These are phyloP conservation scores for Teleogryllus oceanicus DNA, from an alignment of 2,888 invertebrate genomes.

Conservation along the genomic window DNA sequence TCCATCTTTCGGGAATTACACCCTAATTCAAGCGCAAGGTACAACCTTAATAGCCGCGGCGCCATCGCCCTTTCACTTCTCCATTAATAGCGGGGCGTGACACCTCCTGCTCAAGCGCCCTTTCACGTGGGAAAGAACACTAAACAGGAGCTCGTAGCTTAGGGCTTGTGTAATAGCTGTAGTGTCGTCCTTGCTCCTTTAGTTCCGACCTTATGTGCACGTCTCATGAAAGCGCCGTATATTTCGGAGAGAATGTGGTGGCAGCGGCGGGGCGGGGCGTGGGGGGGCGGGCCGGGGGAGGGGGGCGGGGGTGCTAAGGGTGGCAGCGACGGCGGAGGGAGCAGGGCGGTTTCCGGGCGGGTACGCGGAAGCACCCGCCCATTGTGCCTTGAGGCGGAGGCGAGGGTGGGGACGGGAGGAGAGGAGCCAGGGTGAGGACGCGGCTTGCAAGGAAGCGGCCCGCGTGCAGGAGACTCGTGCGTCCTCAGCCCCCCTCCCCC, in stretches of 20 bases:
- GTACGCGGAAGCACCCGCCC: too few species aligned
- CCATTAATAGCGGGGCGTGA: not conserved
- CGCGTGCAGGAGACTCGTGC: too few species aligned
- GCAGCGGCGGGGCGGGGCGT: not conserved
- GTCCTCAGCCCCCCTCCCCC: too few species aligned
- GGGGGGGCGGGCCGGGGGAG: fast-evolving
- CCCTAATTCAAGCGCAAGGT: not conserved
- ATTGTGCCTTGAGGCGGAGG: too few species aligned
- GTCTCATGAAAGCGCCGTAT: not conserved
- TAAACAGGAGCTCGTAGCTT: not conserved
- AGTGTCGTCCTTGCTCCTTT: conserved; percentile 6
- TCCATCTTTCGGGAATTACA: not conserved
- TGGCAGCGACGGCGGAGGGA: too few species aligned
- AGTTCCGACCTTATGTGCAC: not conserved
- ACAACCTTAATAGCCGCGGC: not conserved
- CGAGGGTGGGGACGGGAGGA: too few species aligned
- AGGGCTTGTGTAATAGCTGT: not conserved
- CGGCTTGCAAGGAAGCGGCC: too few species aligned
- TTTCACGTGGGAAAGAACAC: not conserved
- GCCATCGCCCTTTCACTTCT: not conserved
- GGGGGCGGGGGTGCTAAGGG: too few species aligned
- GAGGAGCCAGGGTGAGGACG: too few species aligned
- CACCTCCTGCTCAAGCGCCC: not conserved
- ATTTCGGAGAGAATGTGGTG: not conserved
- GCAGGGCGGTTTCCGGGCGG: too few species aligned